Conservation (phyloP, 2,113 vertebrate species). For the Psephotus haematonotus region DNA sequence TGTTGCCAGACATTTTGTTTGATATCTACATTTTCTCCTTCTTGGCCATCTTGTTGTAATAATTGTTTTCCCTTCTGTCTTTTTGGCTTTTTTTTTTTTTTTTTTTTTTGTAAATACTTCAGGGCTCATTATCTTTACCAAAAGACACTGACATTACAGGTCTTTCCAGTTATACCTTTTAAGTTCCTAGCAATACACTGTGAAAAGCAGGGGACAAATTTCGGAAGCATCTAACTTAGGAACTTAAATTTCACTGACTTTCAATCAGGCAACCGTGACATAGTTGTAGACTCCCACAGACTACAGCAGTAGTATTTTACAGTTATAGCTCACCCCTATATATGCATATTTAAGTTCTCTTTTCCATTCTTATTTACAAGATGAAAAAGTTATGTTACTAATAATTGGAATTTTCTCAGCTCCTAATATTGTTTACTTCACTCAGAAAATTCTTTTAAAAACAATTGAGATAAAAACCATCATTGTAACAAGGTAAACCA, state of each 20-base stretch:
- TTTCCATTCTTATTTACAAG: neutral
- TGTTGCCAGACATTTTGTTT: constrained; percentile 20
- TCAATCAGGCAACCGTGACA: neutral
- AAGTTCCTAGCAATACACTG: neutral
- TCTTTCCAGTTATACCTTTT: neutral
- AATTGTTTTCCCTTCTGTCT: neutral
- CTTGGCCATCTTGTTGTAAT: neutral
- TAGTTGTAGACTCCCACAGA: neutral
- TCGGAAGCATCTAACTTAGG: neutral
- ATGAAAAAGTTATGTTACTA: neutral
- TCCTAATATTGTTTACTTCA: neutral
- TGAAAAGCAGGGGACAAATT: neutral
- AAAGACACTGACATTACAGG: neutral
- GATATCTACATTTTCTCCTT: neutral
- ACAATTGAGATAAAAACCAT: neutral
- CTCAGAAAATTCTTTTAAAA: neutral
- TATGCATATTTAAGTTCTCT: neutral
- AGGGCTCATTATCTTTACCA: neutral
- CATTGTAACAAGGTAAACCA: neutral
- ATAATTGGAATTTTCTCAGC: neutral
- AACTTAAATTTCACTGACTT: neutral
- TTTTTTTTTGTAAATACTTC: neutral
- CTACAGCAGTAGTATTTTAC: neutral
- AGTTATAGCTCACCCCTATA: neutral
- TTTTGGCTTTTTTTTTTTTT: constrained; percentile 1